Percentiles rank a stretch among this genome's conserved stretches.
These are phyloP conservation scores for Sinodicranocentrus sp. DNA, from an alignment of 2,888 invertebrate genomes.

Conservation along the genomic window DNA sequence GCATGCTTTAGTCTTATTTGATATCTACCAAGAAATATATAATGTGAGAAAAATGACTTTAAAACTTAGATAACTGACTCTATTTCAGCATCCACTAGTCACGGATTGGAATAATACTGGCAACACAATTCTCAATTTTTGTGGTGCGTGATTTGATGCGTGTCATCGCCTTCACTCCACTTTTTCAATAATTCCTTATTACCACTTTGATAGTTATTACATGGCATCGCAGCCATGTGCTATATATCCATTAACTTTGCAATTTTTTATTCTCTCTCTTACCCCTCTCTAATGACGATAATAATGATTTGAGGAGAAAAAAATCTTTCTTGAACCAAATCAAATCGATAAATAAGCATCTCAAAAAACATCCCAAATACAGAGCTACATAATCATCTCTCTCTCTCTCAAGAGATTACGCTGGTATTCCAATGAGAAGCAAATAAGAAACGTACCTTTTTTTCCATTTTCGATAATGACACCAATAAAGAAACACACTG, in stretches of 20 bases:
- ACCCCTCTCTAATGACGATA: constrained; percentile 51
- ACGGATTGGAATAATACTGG: constrained; percentile 45
- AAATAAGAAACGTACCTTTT: constrained; percentile 29
- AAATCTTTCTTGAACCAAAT: constrained; percentile 53
- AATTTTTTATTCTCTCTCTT: constrained; percentile 16
- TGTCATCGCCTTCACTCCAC: constrained; percentile 58
- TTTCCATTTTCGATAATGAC: constrained; percentile 57
- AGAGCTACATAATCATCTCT: too few species aligned
- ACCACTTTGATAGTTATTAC: not conserved
- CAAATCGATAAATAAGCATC: constrained; percentile 60
- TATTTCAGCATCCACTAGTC: constrained; percentile 28
- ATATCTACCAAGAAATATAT: too few species aligned
- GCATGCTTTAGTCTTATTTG: too few species aligned
- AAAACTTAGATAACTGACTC: too few species aligned
- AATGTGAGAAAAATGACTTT: too few species aligned
- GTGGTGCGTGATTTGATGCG: constrained; percentile 60
- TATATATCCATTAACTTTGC: constrained; percentile 38
- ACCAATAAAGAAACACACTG: constrained; percentile 36
- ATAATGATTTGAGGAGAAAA: constrained; percentile 56
- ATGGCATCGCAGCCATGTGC: not conserved
- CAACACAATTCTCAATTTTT: constrained; percentile 40
- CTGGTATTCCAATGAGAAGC: too few species aligned
- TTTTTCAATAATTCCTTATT: constrained; percentile 54
- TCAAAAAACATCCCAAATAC: constrained; percentile 22
- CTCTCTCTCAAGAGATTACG: too few species aligned